Evolutionary conservation across 2,888 invertebrate genomes (phyloP), one percentile per base, ranked within the genome.

Genomic region (Torymus aiolomorphi): DNA sequence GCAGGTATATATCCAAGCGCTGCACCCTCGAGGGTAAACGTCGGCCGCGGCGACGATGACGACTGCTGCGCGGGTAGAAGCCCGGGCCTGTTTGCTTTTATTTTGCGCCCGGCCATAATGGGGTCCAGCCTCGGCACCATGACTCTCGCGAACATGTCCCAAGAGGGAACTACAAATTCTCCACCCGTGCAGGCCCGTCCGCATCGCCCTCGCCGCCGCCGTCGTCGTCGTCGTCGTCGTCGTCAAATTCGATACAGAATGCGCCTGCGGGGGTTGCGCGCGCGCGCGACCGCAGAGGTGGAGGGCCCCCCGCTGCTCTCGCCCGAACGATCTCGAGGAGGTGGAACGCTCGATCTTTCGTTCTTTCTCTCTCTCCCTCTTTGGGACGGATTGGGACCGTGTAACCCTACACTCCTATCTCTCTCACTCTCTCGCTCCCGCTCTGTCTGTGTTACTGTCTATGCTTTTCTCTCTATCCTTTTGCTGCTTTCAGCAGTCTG

Each of bases 161-260:
- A 59, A 20, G 80, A 83, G 82, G 77, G 66, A 83, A 78, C 80
- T 81, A 80, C 82, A 80, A 83, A 83, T 81, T 83, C 79, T 69
- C 63, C 42, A 42, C 42, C 42, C 42, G 42, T 42, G 63, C 31
- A 62, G 73, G 54, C 20, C 66, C 42, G 59, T 54, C 42, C 20
- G 71, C 57, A 73, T 67, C 75, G 79, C 77, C 12, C 77, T 31
- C 49, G 14, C 49, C 57, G 54, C 8, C 42, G 42, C 8, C 42
- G 42, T 8, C 75, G 82, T 86, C 84, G 83, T 86, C 85, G 54
- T 42, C 42, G 42, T 42, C 42, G 42, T 42, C 75, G 82, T 86
- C 84, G 83, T 86, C 85, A 84, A 85, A 84, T 83, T 86, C 83
- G 84, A 83, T 83, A 83, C 83, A 83, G 84, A 83, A 83, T 81